Percentiles rank a stretch among this genome's conserved stretches.
Conservation (phyloP, 2,797 vertebrate species). For the Moxostoma hubbsi region DNA sequence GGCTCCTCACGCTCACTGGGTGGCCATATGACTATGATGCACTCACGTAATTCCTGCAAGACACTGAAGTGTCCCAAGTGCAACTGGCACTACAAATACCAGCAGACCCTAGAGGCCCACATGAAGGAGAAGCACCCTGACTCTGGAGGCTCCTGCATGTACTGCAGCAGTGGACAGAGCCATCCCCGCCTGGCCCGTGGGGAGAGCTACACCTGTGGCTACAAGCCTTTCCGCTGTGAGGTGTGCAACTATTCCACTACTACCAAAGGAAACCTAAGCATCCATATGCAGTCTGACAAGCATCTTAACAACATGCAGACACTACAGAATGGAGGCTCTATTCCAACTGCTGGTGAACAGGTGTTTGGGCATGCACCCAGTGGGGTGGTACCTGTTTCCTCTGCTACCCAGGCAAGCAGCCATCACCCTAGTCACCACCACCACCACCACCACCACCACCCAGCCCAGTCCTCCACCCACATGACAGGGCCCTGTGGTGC, state of each 20-base stretch:
- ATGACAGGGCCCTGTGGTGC: conserved; percentile 89
- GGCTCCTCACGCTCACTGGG: conserved; percentile 96
- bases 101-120: conserved; percentile 99
- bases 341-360: conserved; percentile 84
- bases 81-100: conserved; percentile 99
- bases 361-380: conserved; percentile 91
- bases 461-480: conserved; percentile 83
- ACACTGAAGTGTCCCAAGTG: conserved; percentile 99
- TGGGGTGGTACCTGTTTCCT: conserved; percentile 84
- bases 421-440: conserved; percentile 80
- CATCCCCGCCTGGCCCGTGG: conserved; percentile 96
- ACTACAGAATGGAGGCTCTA: conserved; percentile 92
- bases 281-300: conserved; percentile 99
- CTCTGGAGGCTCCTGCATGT: conserved; percentile 91
- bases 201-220: conserved; percentile 99
- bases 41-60: conserved; percentile 99
- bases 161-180: conserved; percentile 96
- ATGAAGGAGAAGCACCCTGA: conserved; percentile 99
- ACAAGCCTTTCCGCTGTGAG: conserved; percentile 99
- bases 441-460: conserved; percentile 80
- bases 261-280: conserved; percentile 99
- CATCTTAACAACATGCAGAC: conserved; percentile 99
- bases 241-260: conserved; percentile 99
- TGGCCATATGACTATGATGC: conserved; percentile 99
- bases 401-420: conserved; percentile 80